Evolutionary conservation across 1,140 invertebrate genomes (phyloP), one percentile per base, ranked within the genome.

Genomic region (Halictus rubicundus): DNA sequence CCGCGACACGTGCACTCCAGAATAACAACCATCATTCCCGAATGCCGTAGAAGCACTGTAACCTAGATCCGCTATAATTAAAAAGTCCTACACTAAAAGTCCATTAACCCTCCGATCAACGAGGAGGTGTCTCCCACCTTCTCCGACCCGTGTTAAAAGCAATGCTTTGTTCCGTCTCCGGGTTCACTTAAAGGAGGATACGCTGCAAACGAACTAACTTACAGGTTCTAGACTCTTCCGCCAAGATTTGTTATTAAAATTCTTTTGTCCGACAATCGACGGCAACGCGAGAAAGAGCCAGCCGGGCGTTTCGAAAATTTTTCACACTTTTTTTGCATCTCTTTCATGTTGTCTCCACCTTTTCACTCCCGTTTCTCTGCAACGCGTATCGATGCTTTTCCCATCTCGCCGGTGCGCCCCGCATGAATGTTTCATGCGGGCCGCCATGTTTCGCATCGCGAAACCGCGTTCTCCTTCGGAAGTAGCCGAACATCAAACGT

Each of bases 401-500:
- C 9, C n/a, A 5, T 21, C 14, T 63, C 70, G 27, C 42, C 39
- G n/a, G 12, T 37, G 39, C 12, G 23, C 32, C 23, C 4, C 8
- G 42, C 71, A 65, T 73, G 71, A 76, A 76, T 57, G 73, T 68
- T 68, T 68, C 73, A 75, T 68, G 49, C 23, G 37, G 37, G 16
- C 6, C 64, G 23, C 49, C 19, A 39, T 12, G 46, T 37, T 75
- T 23, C n/a, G 73, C 21, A 68, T 46, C 52, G 64, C 52, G 64
- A n/a, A 59, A 76, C 39, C 73, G 19, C 64, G 63, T 68, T 46
- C 52, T 32, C 64, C 64, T 68, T 76, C 73, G 63, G 73, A 75
- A 68, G 63, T 68, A 42, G 73, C 49, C 42, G 73, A 76, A 76
- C 73, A 68, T 68, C 49, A 66, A 76, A 76, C 63, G 73, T 10